Conservation (phyloP, 2,797 vertebrate genomes). For the Sebastes minor region DNA sequence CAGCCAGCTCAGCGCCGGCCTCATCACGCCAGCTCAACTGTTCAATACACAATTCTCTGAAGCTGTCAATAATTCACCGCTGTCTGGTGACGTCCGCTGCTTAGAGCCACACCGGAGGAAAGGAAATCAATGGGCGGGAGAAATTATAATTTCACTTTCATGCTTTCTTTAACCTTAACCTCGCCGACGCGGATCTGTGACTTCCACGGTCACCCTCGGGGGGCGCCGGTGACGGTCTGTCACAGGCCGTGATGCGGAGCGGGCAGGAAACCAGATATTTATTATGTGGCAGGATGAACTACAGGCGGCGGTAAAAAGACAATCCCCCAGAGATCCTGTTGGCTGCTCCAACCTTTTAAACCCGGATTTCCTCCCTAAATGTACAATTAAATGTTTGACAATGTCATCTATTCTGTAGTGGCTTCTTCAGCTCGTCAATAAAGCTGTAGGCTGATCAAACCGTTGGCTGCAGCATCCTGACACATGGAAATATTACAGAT, state of each 20-base stretch:
- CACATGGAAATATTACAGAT: background rate
- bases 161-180: conserved; percentile 68
- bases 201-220: conserved; percentile 26
- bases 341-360: background rate
- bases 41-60: conserved; percentile 72
- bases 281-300: conserved; percentile 29
- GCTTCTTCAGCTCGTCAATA: background rate
- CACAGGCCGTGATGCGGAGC: conserved; percentile 32
- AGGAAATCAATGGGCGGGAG: conserved; percentile 71
- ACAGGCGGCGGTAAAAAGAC: background rate
- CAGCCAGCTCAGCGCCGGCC: conserved; percentile 49
- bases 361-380: background rate
- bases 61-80: conserved; percentile 76
- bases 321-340: background rate
- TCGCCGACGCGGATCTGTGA: conserved; percentile 38
- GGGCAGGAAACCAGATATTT: conserved; percentile 42
- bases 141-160: conserved; percentile 73
- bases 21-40: conserved; percentile 60
- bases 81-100: conserved; percentile 63
- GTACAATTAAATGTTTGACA: background rate
- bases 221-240: conserved; percentile 16
- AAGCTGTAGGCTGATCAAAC: background rate
- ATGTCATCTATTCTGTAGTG: background rate
- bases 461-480: background rate
- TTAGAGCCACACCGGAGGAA: conserved; percentile 52